Base-by-base conservation (phyloP, 2,113 vertebrate genomes). In the Holacanthus passer region DNA sequence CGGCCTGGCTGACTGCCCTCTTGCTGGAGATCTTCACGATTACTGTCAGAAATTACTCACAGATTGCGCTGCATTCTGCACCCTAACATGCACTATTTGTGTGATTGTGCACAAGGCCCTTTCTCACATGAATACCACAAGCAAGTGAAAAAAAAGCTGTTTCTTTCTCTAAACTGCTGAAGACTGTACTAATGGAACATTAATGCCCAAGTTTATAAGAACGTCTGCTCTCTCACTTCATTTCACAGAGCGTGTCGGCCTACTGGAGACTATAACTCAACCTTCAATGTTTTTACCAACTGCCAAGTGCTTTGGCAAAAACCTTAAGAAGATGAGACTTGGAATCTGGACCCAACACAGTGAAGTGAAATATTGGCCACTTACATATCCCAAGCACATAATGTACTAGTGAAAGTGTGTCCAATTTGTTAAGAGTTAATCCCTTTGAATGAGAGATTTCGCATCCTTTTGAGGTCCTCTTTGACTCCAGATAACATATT, bases 11-110 rank as follows among this genome's bases (percentile, higher is more conserved):
- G 75, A 45, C 79, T 82, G 86, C 88, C 84, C 56, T 84, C 65
- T 87, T 32, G 31, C 77, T 66, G 32, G 35, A 91, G 92, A 94
- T 93, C 71, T 83, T 77, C 31, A 72, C 56, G 90, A 95, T 95
- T 90, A 91, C 84, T 63, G 59, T 67, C 53, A 90, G 75, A 95
- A 95, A 95, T 95, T 91, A 92, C 90, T 95, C 85, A 78, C 94
- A 95, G 94, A 94, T 93, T 95, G 88, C 63, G 5, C 53, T 68
- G 81, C 71, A 52, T 86, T 87, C 67, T 84, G 78, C 8, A 32
- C 41, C 39, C 31, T 65, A 53, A 78, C 68, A 79, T 59, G 20
- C 31, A 41, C 37, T 58, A 17, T 80, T 47, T 82, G 69, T 75
- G 83, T 64, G 72, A 68, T 65, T 75, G 56, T 43, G 70, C 59